These are phyloP conservation scores for Dichetophora obliterata DNA, from an alignment of 2,888 invertebrate genomes.

Conservation along the genomic window DNA sequence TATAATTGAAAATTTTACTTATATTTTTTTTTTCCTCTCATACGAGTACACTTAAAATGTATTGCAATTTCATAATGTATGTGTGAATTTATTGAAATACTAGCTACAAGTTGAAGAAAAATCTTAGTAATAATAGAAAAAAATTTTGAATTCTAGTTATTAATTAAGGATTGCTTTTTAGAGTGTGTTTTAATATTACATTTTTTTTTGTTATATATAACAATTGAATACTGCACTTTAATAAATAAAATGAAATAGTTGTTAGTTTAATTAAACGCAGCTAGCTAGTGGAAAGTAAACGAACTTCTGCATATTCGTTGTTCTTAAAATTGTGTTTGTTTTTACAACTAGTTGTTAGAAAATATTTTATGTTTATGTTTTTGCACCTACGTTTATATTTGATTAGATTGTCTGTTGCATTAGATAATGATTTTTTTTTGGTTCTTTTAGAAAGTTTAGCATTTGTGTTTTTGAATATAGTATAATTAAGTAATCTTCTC, in stretches of 20 bases:
- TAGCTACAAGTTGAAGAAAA: too few species aligned
- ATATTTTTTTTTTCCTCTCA: neutral
- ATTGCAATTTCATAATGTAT: too few species aligned
- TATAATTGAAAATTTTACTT: neutral
- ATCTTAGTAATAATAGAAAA: too few species aligned
- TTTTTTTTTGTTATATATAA: too few species aligned
- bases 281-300: neutral
- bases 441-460: conserved; percentile 21
- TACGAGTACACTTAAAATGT: too few species aligned
- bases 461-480: neutral
- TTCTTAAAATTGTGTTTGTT: conserved; percentile 6
- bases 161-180: conserved; percentile 49
- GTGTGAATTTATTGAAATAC: too few species aligned
- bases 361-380: conserved; percentile 1
- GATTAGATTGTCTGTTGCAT: conserved; percentile 20
- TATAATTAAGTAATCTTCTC: too few species aligned
- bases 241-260: neutral
- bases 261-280: neutral
- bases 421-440: neutral
- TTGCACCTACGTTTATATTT: conserved; percentile 26
- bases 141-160: neutral
- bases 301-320: neutral
- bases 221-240: neutral
- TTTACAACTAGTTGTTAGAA: conserved; percentile 23
- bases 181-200: conserved; percentile 33